Base-by-base conservation (phyloP, 2,113 vertebrate genomes). In the Leptocoma aspasia region DNA sequence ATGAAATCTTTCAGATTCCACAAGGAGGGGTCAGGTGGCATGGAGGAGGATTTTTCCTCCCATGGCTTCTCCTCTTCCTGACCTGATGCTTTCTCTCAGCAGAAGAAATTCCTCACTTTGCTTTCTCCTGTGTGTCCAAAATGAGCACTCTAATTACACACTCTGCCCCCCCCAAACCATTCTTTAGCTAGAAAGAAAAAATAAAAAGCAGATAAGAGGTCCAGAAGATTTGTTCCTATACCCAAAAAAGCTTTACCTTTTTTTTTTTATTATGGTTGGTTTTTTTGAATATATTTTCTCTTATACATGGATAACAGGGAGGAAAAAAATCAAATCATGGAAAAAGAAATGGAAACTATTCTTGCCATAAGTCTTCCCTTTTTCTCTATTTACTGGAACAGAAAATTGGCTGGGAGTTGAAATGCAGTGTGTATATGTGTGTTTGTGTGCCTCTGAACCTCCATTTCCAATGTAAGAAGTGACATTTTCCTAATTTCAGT, bases 401-500 rank as follows among this genome's bases (percentile, higher is more conserved):
- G 81, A 82, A 95, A 82, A 94, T 91, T 95, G 91, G n/a, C 78
- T 85, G 21, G 42, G 59, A 81, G 50, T 70, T 61, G 79, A 92
- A 93, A 78, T 75, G 42, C 56, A 77, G 41, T 28, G 76, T 86
- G 78, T 87, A 10, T 73, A 11, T 70, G 54, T 0, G 5, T 83
- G 64, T 69, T 68, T 2, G 4, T 77, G 53, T 44, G 53, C 57
- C 61, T 94, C 88, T 88, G 70, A 90, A 77, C 75, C 68, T 73
- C 90, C 57, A 68, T 81, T 70, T 60, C 71, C 61, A 66, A 31
- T 88, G 82, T 44, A 86, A 68, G 77, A 84, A 93, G 54, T 94
- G 84, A 93, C 85, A 91, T 95, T 95, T 95, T 92, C 90, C 65
- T 94, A 94, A 96, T 94, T 94, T 94, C 88, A 49, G 66, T 88